These are phyloP conservation scores for Mus minutoides DNA, from an alignment of 2,797 vertebrate genomes.

Conservation along the genomic window DNA sequence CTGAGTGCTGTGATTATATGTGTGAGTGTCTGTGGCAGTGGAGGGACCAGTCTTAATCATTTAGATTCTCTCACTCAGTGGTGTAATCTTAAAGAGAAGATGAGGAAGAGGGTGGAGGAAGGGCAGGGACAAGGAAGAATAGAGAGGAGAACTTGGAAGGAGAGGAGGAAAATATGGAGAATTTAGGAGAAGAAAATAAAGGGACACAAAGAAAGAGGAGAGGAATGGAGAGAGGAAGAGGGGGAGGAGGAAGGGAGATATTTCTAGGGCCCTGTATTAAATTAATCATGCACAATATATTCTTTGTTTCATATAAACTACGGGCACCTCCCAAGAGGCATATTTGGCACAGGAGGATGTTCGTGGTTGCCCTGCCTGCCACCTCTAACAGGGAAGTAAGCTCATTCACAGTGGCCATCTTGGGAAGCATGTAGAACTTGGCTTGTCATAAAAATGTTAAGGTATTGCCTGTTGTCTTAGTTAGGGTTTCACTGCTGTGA, in stretches of 20 bases:
- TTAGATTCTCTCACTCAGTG: neutral
- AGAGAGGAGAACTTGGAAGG: neutral
- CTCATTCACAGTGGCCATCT: neutral
- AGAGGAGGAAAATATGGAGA: neutral
- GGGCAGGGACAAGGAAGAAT: neutral
- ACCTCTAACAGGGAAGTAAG: slow-evolving; percentile 16
- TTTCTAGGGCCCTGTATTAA: neutral
- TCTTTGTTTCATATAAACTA: slow-evolving; percentile 18
- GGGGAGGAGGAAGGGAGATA: neutral
- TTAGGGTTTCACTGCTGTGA: neutral
- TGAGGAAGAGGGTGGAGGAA: neutral
- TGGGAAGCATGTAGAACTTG: slow-evolving; percentile 1
- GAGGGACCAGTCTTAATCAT: neutral
- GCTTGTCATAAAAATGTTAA: neutral
- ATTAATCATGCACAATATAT: neutral
- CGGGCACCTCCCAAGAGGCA: neutral
- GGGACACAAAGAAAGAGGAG: neutral
- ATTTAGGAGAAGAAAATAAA: neutral
- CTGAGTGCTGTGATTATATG: neutral
- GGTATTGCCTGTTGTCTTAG: neutral
- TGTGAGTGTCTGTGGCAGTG: neutral
- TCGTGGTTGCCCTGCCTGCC: neutral
- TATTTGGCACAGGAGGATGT: neutral
- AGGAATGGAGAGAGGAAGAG: neutral
- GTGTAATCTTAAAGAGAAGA: neutral